Evolutionary conservation across 2,113 vertebrate genomes (phyloP), one percentile per base, ranked within the genome.

Genomic region (Saguinus midas): DNA sequence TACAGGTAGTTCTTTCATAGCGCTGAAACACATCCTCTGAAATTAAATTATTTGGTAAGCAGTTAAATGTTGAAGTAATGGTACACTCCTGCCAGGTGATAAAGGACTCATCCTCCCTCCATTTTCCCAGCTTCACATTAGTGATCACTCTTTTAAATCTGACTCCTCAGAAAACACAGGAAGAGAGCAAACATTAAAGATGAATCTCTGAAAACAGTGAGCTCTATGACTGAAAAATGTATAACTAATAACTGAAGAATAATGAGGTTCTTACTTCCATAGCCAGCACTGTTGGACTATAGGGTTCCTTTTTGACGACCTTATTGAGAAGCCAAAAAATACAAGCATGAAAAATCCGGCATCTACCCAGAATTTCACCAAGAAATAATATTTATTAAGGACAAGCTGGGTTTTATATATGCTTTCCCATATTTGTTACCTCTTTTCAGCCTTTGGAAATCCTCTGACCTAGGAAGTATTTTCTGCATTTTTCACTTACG

Each of bases 11-110:
- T 98, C 91, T 98, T 95, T 73, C 91, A 70, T 68, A 72, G 9
- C 79, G 95, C 66, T 88, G 80, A 90, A 64, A 66, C 43, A 88
- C 76, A 91, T 61, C 73, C 84, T 87, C 94, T 94, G 57, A 97
- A 97, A 92, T 96, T 80, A 85, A 96, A 81, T 95, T 96, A 79
- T 94, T 97, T 96, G 78, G 82, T 57, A 79, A 55, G 85, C 4
- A 72, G 89, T 94, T 97, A 73, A 96, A 81, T 96, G 83, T 32
- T 83, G 50, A 93, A 90, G 20, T 92, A 94, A 84, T 55, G 3
- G 12, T 83, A 70, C 37, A 75, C 12, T 64, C 32, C 66, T 40
- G 20, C 40, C 52, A 80, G 52, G 23, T 57, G 29, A 75, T 68
- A 87, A 96, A 89, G 29, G 84, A 35, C 23, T n/a, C 48, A 20